These are phyloP conservation scores for Coluber constrictor DNA, from an alignment of 2,797 vertebrate species.

Conservation along the genomic window DNA sequence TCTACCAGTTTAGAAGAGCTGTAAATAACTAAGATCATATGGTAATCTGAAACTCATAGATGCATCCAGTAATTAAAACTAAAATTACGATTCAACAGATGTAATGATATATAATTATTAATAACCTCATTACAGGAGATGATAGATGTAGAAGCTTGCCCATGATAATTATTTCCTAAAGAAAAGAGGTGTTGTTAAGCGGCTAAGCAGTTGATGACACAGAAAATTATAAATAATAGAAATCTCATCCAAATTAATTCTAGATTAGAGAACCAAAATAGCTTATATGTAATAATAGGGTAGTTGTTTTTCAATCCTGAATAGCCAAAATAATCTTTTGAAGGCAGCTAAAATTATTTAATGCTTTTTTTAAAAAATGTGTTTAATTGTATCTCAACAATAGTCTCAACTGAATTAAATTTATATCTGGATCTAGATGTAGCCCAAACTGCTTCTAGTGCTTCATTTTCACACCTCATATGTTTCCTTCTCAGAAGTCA, in stretches of 20 bases:
- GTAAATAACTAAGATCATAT: conserved; percentile 39
- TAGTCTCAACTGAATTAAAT: conserved; percentile 34
- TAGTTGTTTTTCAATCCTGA: conserved; percentile 47
- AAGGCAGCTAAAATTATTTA: conserved; percentile 38
- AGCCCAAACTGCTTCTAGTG: conserved; percentile 9
- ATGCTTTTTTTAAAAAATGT: conserved; percentile 26
- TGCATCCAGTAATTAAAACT: conserved; percentile 52
- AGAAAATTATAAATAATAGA: conserved; percentile 65
- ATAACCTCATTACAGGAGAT: conserved; percentile 59
- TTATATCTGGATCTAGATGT: conserved; percentile 19
- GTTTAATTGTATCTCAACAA: conserved; percentile 17
- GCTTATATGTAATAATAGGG: conserved; percentile 48
- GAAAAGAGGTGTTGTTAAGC: conserved; percentile 57
- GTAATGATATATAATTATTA: conserved; percentile 57
- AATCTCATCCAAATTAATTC: conserved; percentile 59
- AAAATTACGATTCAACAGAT: conserved; percentile 56
- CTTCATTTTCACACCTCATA: conserved; percentile 4
- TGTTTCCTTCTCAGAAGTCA: background rate
- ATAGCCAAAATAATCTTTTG: conserved; percentile 31
- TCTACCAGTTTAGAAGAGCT: conserved; percentile 14
- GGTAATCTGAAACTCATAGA: conserved; percentile 42
- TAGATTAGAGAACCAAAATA: conserved; percentile 55
- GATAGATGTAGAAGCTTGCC: conserved; percentile 58
- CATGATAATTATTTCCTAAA: conserved; percentile 52
- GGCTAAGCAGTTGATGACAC: conserved; percentile 51